These are phyloP conservation scores for Gymnogyps californianus DNA, from an alignment of 2,113 vertebrate genomes.

Conservation along the genomic window DNA sequence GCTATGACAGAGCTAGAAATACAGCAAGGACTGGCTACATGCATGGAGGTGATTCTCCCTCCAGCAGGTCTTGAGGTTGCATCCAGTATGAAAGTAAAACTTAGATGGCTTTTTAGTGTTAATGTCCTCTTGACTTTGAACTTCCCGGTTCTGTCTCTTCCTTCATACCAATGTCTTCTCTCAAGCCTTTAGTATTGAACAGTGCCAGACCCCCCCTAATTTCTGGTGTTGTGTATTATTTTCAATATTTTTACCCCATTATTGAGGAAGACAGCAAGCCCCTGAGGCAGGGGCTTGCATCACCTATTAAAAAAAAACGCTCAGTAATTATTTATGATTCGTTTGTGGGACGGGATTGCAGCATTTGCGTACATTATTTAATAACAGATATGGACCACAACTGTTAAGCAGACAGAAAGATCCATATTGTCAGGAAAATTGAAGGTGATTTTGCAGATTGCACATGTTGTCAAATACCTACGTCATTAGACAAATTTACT, in stretches of 20 bases:
- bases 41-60: not conserved
- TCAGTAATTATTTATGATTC: conserved; percentile 20
- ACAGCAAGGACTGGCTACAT: not conserved
- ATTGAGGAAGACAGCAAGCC: not conserved
- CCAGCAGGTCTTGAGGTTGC: not conserved
- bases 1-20: not conserved
- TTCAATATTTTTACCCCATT: not conserved
- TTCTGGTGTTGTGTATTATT: not conserved
- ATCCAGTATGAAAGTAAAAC: not conserved
- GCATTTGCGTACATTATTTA: not conserved
- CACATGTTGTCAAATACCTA: not conserved
- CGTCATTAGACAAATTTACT: not conserved
- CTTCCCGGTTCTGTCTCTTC: not conserved
- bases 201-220: not conserved
- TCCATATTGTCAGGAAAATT: not conserved
- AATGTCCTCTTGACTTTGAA: not conserved
- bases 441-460: not conserved
- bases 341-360: not conserved
- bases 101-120: not conserved
- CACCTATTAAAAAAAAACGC: not conserved
- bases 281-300: not conserved
- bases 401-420: not conserved
- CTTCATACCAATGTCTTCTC: not conserved
- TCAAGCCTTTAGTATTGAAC: not conserved
- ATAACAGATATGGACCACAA: not conserved